These are phyloP conservation scores for Triplophysa bombifrons DNA, from an alignment of 2,797 vertebrate genomes.

Conservation along the genomic window DNA sequence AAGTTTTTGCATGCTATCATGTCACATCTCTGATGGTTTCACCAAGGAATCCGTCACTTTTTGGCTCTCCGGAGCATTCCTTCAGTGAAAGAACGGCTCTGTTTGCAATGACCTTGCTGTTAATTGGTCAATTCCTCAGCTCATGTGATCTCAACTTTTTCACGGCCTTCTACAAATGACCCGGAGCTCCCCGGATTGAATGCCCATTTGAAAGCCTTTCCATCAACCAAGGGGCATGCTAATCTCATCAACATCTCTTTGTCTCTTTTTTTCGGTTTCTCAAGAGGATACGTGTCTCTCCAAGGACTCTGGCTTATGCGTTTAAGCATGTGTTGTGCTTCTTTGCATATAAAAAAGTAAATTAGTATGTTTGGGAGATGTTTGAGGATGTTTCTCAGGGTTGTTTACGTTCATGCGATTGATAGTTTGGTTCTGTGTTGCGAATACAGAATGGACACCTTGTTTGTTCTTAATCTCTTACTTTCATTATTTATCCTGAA, in stretches of 20 bases:
- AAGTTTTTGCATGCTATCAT: conserved; percentile 13
- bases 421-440: not conserved
- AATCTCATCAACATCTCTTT: conserved; percentile 44
- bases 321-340: conserved; percentile 33
- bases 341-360: conserved; percentile 41
- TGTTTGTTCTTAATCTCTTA: not conserved
- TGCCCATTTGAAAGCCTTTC: conserved; percentile 12
- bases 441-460: not conserved
- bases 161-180: conserved; percentile 47
- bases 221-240: conserved; percentile 20
- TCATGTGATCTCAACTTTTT: conserved; percentile 46
- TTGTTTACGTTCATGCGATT: not conserved
- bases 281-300: conserved; percentile 27
- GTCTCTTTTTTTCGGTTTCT: not conserved
- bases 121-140: conserved; percentile 48
- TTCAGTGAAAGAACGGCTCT: conserved; percentile 45
- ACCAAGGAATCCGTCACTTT: conserved; percentile 9
- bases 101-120: conserved; percentile 41
- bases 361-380: conserved; percentile 23
- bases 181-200: conserved; percentile 16
- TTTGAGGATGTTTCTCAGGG: conserved; percentile 30
- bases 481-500: no score
- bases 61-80: not conserved
- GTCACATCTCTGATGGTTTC: conserved; percentile 33
- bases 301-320: conserved; percentile 24